These are phyloP conservation scores for Myrmecobius fasciatus DNA, from an alignment of 2,113 vertebrate species.

Conservation along the genomic window DNA sequence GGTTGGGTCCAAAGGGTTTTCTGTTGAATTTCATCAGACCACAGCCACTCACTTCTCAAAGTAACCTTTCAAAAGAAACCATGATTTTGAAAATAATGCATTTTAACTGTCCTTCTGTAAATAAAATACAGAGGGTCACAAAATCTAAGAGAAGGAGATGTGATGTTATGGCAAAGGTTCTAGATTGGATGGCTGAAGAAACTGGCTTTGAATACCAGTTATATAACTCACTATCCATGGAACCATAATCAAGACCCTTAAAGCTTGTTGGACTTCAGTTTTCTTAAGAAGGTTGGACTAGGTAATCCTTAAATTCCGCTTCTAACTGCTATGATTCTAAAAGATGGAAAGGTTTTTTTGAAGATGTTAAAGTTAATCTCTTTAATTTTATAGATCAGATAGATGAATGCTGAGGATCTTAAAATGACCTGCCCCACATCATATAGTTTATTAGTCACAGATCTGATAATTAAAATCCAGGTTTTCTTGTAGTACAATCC, in stretches of 20 bases:
- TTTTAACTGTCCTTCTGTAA: background rate
- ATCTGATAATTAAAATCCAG: background rate
- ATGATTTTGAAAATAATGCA: constrained; percentile 24
- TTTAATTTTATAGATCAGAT: background rate
- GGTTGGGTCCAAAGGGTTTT: background rate
- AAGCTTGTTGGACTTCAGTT: background rate
- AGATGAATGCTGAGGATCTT: background rate
- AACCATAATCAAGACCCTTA: background rate
- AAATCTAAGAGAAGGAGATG: background rate
- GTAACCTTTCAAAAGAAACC: background rate
- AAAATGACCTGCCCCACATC: background rate
- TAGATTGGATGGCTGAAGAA: background rate
- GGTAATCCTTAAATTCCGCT: background rate
- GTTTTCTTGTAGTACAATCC: background rate
- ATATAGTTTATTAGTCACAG: background rate
- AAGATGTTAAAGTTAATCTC: background rate
- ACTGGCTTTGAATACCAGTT: background rate
- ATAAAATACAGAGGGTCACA: background rate
- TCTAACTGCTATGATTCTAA: background rate
- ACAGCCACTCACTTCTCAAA: background rate
- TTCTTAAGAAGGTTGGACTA: background rate
- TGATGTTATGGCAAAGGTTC: background rate
- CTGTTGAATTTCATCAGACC: background rate
- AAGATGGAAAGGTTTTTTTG: background rate
- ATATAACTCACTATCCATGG: background rate